A percentile compares a stretch with the other conserved stretches of the same genome.
Evolutionary conservation across 2,888 invertebrate genomes (phyloP).

Genomic region (Hyalella azteca): DNA sequence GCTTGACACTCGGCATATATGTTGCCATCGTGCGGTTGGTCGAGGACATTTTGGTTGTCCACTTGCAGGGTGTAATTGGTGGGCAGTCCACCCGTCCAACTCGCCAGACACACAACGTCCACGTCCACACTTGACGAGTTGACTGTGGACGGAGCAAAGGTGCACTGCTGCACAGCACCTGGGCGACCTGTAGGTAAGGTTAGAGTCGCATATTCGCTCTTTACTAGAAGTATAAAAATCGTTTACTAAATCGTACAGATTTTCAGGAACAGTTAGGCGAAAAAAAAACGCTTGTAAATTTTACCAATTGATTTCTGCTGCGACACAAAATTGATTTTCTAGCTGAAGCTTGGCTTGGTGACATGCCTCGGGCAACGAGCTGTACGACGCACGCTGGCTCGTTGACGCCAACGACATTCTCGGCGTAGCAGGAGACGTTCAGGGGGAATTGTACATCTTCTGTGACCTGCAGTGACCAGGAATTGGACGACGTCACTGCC

Average conservation of each 20-base stretch:
- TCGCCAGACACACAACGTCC: neutral
- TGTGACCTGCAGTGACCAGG: too few relatives aligned
- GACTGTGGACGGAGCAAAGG: neutral
- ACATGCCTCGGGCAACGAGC: neutral
- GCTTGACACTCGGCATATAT: neutral
- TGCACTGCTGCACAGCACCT: neutral
- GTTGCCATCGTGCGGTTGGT: neutral
- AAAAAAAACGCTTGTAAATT: too few relatives aligned
- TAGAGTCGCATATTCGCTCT: too few relatives aligned
- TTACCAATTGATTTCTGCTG: too few relatives aligned
- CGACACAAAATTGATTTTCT: too few relatives aligned
- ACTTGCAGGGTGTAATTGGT: neutral
- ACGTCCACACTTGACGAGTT: neutral
- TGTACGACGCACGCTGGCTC: neutral
- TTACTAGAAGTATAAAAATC: too few relatives aligned
- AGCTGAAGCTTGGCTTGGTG: too few relatives aligned
- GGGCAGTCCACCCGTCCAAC: slow-evolving; percentile 7
- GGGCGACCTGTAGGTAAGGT: slow-evolving; percentile 28
- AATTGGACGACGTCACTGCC: too few relatives aligned
- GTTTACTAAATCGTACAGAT: too few relatives aligned
- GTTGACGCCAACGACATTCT: neutral
- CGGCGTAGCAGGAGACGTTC: neutral
- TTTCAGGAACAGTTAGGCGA: too few relatives aligned
- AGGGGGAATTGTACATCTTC: too few relatives aligned
- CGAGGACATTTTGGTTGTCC: neutral